Conservation (phyloP, 2,888 invertebrate genomes). For the Schizotus pectinicornis region DNA sequence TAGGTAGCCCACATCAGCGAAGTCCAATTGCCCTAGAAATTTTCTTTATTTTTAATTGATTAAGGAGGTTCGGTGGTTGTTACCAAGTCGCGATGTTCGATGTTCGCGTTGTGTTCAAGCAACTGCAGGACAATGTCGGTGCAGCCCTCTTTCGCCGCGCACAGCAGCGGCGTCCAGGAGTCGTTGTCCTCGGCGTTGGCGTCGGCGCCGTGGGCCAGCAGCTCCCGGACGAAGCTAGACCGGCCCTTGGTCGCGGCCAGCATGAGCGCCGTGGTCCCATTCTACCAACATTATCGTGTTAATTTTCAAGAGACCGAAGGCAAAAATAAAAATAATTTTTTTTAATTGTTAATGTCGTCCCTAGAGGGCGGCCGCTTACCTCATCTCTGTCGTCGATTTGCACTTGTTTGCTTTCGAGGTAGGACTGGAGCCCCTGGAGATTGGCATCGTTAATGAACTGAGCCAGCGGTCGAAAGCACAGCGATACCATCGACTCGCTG, state of each 20-base stretch:
- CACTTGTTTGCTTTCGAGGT: slow-evolving; percentile 81
- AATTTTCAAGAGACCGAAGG: no score
- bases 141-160: slow-evolving; percentile 90
- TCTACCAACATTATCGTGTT: slow-evolving; percentile 65
- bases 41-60: background rate
- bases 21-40: slow-evolving; percentile 93
- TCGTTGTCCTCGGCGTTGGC: slow-evolving; percentile 90
- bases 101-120: slow-evolving; percentile 81
- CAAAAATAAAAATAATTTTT: no score
- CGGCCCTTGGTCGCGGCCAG: slow-evolving; percentile 88
- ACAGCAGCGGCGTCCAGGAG: slow-evolving; percentile 90
- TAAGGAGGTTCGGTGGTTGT: background rate
- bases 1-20: slow-evolving; percentile 98
- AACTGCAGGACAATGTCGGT: slow-evolving; percentile 80
- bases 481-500: slow-evolving; percentile 90
- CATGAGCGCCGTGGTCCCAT: slow-evolving; percentile 93
- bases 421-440: slow-evolving; percentile 77
- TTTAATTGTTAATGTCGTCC: background rate
- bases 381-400: slow-evolving; percentile 88
- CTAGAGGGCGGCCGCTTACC: slow-evolving; percentile 66
- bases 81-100: slow-evolving; percentile 73
- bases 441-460: slow-evolving; percentile 83
- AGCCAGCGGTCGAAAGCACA: slow-evolving; percentile 82
- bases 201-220: slow-evolving; percentile 91
- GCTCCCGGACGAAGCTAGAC: slow-evolving; percentile 79